These are phyloP conservation scores for Synergus itoensis DNA, from an alignment of 2,888 invertebrate genomes.

Conservation along the genomic window DNA sequence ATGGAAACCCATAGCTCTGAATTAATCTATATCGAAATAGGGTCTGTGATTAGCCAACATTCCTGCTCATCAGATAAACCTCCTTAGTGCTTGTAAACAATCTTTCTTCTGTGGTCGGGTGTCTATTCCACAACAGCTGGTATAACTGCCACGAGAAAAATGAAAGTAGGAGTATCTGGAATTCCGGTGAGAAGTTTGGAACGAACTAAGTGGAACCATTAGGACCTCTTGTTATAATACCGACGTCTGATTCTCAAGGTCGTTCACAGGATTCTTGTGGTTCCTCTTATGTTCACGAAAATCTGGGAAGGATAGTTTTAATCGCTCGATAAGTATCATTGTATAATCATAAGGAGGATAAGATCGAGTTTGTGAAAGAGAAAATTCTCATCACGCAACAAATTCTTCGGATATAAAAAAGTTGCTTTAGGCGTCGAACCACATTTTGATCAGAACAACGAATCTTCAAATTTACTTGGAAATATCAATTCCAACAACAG, in stretches of 20 bases:
- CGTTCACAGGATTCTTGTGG: constrained; percentile 21
- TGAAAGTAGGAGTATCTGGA: constrained; percentile 33
- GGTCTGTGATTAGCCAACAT: not conserved
- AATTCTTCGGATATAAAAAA: not conserved
- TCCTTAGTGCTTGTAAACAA: not conserved
- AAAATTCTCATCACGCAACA: not conserved
- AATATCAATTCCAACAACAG: not conserved
- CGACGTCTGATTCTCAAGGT: constrained; percentile 10
- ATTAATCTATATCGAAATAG: not conserved
- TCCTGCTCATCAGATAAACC: not conserved
- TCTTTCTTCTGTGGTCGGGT: not conserved
- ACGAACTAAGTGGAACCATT: constrained; percentile 35
- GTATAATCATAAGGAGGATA: not conserved
- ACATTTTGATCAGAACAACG: constrained; percentile 7
- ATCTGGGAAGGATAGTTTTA: not conserved
- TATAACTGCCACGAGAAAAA: constrained; percentile 23
- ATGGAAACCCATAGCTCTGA: not conserved
- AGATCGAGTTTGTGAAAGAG: not conserved
- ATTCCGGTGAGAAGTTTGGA: constrained; percentile 29
- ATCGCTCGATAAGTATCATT: not conserved
- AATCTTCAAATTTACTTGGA: not conserved
- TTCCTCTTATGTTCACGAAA: not conserved
- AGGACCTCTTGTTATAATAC: constrained; percentile 38
- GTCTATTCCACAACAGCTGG: constrained; percentile 18
- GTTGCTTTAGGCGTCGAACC: not conserved